These are phyloP conservation scores for Drosophila lutescens DNA, from an alignment of 2,888 invertebrate species.

Conservation along the genomic window DNA sequence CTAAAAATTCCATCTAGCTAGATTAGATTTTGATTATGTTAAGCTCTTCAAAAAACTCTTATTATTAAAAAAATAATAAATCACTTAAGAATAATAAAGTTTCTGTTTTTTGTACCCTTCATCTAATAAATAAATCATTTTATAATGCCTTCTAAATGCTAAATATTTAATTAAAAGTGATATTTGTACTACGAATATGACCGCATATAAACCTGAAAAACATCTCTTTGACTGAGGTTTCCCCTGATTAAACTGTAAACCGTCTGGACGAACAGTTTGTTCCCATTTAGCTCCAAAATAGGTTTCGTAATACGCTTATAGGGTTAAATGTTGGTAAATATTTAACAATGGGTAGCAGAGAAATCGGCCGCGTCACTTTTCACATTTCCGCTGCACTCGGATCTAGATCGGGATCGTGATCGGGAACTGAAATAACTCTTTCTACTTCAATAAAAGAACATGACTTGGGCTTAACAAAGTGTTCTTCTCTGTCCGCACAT, in stretches of 20 bases:
- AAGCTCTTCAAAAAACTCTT: too few species aligned
- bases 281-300: slow-evolving; percentile 52
- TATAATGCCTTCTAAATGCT: too few species aligned
- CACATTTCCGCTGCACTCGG: slow-evolving; percentile 61
- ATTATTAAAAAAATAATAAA: slow-evolving; percentile 37
- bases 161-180: too few species aligned
- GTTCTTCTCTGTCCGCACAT: slow-evolving; percentile 50
- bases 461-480: slow-evolving; percentile 51
- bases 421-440: slow-evolving; percentile 1
- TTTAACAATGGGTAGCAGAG: slow-evolving; percentile 33
- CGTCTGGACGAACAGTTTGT: slow-evolving; percentile 54
- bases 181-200: too few species aligned
- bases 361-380: slow-evolving; percentile 60
- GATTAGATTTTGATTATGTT: too few species aligned
- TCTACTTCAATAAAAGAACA: slow-evolving; percentile 52
- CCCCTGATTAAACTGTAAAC: slow-evolving; percentile 58
- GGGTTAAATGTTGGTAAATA: slow-evolving; percentile 36
- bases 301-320: slow-evolving; percentile 54
- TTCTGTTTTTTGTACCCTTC: too few species aligned
- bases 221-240: not conserved
- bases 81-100: not conserved
- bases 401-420: slow-evolving; percentile 22
- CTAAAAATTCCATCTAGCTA: too few species aligned
- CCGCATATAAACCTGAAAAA: too few species aligned
- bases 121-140: too few species aligned